Conservation (phyloP, 2,113 vertebrate species). For the Cavia porcellus region DNA sequence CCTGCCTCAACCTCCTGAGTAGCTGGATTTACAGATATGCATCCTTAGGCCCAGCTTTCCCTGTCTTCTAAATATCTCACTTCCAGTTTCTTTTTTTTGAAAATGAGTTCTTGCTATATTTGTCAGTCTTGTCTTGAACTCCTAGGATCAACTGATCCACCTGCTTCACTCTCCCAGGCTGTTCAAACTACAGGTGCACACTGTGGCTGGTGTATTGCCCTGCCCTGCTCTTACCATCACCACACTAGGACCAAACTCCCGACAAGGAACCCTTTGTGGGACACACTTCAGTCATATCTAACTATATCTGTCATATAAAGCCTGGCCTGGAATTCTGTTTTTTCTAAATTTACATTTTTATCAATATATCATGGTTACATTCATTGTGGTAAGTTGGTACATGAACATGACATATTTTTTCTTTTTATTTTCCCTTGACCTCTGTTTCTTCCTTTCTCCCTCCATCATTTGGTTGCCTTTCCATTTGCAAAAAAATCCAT, state of each 20-base stretch:
- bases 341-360: too few species aligned
- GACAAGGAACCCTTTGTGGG: background rate
- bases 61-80: background rate
- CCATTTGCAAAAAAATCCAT: background rate
- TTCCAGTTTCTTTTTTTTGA: background rate
- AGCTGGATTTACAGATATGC: background rate
- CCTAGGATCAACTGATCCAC: background rate
- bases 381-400: too few species aligned
- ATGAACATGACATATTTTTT: too few species aligned
- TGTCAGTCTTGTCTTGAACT: background rate
- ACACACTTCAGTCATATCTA: background rate
- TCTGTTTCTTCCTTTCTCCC: background rate
- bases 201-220: background rate
- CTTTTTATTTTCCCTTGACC: background rate
- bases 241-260: background rate
- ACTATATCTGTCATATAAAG: background rate
- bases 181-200: background rate
- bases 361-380: too few species aligned
- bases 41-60: background rate
- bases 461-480: background rate
- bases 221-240: background rate
- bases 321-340: background rate
- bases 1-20: background rate
- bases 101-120: background rate
- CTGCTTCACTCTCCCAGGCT: background rate